A percentile compares a stretch with the other conserved stretches of the same genome.
Conservation (phyloP, 2,113 vertebrate species). For the Morone saxatilis region DNA sequence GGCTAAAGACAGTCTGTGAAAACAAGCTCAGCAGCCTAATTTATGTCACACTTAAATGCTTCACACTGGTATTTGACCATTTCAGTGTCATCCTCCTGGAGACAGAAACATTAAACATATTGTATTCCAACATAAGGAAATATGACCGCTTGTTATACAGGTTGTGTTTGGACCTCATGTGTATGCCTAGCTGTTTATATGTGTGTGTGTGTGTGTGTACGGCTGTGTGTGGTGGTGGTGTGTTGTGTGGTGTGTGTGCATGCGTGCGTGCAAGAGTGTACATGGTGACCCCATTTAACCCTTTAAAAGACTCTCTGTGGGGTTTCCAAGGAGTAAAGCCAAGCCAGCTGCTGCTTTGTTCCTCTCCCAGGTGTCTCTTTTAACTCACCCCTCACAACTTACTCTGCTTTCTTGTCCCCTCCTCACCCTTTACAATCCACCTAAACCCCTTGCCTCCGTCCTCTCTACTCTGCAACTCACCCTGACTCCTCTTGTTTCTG, state of each 20-base stretch:
- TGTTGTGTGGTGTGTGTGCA: constrained; percentile 9
- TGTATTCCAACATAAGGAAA: constrained; percentile 26
- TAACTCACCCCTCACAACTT: constrained; percentile 45
- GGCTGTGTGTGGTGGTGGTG: not conserved
- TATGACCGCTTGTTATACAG: not conserved
- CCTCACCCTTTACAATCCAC: constrained; percentile 10
- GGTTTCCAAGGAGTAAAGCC: constrained; percentile 62
- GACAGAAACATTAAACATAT: constrained; percentile 18
- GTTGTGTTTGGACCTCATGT: constrained; percentile 32
- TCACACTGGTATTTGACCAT: not conserved
- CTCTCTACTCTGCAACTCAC: not conserved
- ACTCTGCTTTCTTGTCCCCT: constrained; percentile 6
- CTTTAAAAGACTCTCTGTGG: constrained; percentile 55
- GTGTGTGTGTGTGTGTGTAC: constrained; percentile 8
- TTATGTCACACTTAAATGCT: not conserved
- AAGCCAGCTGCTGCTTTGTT: constrained; percentile 74
- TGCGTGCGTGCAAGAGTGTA: constrained; percentile 25
- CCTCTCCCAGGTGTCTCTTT: constrained; percentile 70
- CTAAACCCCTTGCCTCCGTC: not conserved
- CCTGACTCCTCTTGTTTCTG: not conserved
- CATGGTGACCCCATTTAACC: constrained; percentile 62
- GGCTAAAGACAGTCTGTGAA: not conserved
- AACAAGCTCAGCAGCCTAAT: not conserved
- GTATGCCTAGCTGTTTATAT: not conserved
- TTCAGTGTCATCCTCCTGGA: not conserved